A percentile compares a stretch with the other conserved stretches of the same genome.
Conservation (phyloP, 2,113 vertebrate species). For the Cyanocitta stelleri region DNA sequence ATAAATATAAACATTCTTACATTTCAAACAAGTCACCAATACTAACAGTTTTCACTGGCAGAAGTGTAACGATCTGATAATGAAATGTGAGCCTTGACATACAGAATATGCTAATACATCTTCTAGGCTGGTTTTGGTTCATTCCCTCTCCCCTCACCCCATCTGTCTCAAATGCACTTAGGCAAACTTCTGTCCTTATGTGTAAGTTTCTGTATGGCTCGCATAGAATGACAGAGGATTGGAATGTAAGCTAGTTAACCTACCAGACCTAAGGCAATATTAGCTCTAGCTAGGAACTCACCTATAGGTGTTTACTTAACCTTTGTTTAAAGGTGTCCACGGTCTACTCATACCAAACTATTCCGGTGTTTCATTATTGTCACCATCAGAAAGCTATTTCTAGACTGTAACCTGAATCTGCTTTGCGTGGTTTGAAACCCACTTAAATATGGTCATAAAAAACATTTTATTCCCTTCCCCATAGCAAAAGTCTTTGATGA, state of each 20-base stretch:
- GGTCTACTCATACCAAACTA: neutral
- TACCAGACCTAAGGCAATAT: neutral
- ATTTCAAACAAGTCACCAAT: neutral
- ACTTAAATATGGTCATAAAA: neutral
- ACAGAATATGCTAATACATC: neutral
- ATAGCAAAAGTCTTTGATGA: neutral
- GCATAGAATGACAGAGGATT: neutral
- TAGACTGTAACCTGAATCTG: neutral
- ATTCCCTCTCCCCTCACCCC: no score
- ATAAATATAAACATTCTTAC: neutral
- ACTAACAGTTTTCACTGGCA: neutral
- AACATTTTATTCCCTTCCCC: neutral
- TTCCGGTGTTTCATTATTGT: neutral
- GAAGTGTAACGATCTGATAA: neutral
- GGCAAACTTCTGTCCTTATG: neutral
- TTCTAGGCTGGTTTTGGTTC: neutral
- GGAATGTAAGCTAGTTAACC: neutral
- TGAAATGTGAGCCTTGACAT: neutral
- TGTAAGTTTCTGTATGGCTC: neutral
- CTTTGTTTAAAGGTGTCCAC: neutral
- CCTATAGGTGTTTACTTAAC: neutral
- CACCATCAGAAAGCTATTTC: neutral
- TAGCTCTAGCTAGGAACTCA: neutral
- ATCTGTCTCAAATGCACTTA: neutral
- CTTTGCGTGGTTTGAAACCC: neutral